phyloP scores from a whole-genome alignment of 2,113 vertebrate genomes.

The Muntiacus reevesi region DNA sequence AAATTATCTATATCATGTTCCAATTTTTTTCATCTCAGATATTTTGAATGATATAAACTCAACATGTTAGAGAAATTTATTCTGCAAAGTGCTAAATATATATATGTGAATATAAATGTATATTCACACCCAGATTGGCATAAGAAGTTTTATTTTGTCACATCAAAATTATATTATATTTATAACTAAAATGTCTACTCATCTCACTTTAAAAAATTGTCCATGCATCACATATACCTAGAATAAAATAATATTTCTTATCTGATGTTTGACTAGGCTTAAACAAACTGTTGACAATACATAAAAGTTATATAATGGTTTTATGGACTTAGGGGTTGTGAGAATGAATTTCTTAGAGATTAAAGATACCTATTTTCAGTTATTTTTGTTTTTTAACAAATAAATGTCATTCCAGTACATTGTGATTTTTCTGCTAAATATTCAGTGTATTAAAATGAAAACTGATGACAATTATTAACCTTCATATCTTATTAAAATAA shows the following conservation, averaged over 20 bases:
- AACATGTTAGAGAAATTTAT: not conserved
- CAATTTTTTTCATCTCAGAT: not conserved
- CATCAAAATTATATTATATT: not conserved
- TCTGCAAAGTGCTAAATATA: not conserved
- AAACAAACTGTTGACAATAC: not conserved
- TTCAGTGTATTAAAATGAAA: not conserved
- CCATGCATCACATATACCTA: not conserved
- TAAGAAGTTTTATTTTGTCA: not conserved
- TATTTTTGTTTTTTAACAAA: slow-evolving; percentile 20
- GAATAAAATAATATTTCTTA: not conserved
- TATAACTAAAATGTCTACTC: not conserved
- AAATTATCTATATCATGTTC: not conserved
- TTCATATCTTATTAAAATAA: not conserved
- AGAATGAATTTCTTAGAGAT: slow-evolving; percentile 40
- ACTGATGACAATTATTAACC: not conserved
- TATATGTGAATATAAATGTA: not conserved
- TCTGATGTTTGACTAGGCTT: not conserved
- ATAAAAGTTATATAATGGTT: not conserved
- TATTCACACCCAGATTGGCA: not conserved
- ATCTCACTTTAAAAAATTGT: not conserved
- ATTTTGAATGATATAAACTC: not conserved
- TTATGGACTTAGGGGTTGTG: not conserved
- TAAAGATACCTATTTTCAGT: not conserved
- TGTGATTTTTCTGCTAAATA: not conserved
- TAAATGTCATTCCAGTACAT: not conserved